Conservation (phyloP, 2,113 vertebrate genomes). For the Okapia johnstoni region DNA sequence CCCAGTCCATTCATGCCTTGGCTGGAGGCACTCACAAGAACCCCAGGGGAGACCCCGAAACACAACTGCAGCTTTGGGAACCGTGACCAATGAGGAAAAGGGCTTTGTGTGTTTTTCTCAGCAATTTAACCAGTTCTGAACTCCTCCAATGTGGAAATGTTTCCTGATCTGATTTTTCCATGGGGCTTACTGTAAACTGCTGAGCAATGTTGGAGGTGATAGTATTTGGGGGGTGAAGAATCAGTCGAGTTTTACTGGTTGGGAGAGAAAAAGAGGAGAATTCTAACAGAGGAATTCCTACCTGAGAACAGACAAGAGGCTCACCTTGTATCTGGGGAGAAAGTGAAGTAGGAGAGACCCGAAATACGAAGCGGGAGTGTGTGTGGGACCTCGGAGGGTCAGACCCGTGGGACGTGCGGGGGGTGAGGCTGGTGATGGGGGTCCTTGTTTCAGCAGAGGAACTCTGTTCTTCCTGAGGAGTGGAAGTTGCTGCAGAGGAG, state of each 20-base stretch:
- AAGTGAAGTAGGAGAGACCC: not conserved
- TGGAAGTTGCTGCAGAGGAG: not conserved
- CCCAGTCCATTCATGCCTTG: accelerated
- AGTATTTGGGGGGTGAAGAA: not conserved
- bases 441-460: not conserved
- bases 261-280: not conserved
- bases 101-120: accelerated
- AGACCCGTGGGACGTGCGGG: accelerated
- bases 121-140: not conserved
- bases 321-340: not conserved
- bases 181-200: not conserved
- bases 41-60: not conserved
- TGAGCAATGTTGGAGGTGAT: not conserved
- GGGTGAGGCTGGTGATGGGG: accelerated
- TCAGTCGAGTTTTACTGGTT: no score
- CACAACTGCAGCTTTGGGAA: accelerated
- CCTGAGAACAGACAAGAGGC: not conserved
- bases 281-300: not conserved
- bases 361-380: not conserved
- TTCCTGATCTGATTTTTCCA: not conserved
- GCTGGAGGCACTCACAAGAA: accelerated
- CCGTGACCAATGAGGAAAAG: accelerated
- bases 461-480: not conserved
- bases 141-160: not conserved
- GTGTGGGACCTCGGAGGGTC: not conserved